phyloP scores from a whole-genome alignment of 1,140 invertebrate species.

The Panagrolaimus sp. region DNA sequence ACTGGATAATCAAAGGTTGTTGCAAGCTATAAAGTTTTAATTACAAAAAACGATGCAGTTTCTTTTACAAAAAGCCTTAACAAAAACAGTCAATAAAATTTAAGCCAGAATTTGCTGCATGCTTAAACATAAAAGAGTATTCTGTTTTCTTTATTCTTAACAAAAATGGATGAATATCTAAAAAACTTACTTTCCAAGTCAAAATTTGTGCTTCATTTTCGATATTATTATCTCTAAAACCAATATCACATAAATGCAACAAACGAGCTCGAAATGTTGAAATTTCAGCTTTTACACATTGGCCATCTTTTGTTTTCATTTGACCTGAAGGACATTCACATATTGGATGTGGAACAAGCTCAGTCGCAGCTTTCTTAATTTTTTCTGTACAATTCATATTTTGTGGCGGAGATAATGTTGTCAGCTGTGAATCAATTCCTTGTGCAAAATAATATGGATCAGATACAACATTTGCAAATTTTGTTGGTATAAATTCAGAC shows the following conservation, averaged over 20 bases:
- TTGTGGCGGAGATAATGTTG: neutral
- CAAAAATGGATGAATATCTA: too few species aligned
- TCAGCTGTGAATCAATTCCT: neutral
- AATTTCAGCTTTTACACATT: conserved; percentile 21
- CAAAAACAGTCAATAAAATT: too few species aligned
- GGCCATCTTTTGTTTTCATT: conserved; percentile 17
- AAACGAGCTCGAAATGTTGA: conserved; percentile 25
- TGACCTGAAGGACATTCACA: conserved; percentile 32
- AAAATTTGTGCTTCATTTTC: conserved; percentile 15
- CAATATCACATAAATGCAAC: conserved; percentile 10
- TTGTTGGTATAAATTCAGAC: neutral
- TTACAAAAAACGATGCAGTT: too few species aligned
- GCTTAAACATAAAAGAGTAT: too few species aligned
- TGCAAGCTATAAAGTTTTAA: neutral
- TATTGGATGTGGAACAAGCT: conserved; percentile 4
- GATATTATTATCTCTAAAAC: conserved; percentile 13
- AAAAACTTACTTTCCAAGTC: conserved; percentile 18
- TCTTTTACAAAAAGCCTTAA: too few species aligned
- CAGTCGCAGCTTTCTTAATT: neutral
- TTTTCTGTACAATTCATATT: neutral
- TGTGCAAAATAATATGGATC: conserved; percentile 2
- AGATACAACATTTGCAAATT: neutral
- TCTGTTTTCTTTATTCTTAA: too few species aligned
- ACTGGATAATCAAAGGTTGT: conserved; percentile 8
- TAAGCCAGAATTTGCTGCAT: too few species aligned